A percentile compares a stretch with the other conserved stretches of the same genome.
phyloP scores from a whole-genome alignment of 2,113 vertebrate species.

The Trochalopteron elliotii region DNA sequence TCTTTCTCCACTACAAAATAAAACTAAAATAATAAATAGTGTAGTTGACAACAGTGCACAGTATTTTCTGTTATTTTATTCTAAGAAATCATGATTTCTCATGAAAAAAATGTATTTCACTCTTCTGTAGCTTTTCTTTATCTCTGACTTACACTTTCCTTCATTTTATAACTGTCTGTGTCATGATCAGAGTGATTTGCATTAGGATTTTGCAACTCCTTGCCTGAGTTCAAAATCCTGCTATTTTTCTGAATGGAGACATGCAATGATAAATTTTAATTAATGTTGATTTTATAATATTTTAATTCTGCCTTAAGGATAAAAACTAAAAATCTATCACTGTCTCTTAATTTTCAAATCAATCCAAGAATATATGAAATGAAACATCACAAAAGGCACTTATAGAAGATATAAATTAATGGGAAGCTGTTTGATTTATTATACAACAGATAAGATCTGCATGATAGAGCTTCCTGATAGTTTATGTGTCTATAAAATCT shows the following conservation, averaged over 20 bases:
- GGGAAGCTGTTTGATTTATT: slow-evolving; percentile 56
- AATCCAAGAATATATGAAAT: slow-evolving; percentile 30
- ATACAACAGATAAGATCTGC: slow-evolving; percentile 9
- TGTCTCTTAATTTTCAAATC: slow-evolving; percentile 51
- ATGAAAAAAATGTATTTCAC: background rate
- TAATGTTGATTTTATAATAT: slow-evolving; percentile 34
- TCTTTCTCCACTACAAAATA: background rate
- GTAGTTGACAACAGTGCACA: background rate
- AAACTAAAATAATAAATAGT: background rate
- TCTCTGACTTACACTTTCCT: background rate
- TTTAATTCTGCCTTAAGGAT: slow-evolving; percentile 37
- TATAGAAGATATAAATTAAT: background rate
- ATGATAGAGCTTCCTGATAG: slow-evolving; percentile 1
- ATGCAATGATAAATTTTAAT: slow-evolving; percentile 35
- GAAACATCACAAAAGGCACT: slow-evolving; percentile 9
- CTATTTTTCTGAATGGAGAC: background rate
- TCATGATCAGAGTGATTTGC: background rate
- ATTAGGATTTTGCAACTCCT: background rate
- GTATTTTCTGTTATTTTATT: background rate
- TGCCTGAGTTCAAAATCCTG: background rate
- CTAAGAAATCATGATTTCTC: background rate
- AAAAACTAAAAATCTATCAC: slow-evolving; percentile 52
- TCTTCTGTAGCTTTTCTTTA: background rate
- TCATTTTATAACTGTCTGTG: background rate
- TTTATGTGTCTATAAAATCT: slow-evolving; percentile 1